A percentile compares a stretch with the other conserved stretches of the same genome.
Evolutionary conservation across 2,797 vertebrate species (phyloP).

Genomic region (Acrossocheilus wenchowensis): DNA sequence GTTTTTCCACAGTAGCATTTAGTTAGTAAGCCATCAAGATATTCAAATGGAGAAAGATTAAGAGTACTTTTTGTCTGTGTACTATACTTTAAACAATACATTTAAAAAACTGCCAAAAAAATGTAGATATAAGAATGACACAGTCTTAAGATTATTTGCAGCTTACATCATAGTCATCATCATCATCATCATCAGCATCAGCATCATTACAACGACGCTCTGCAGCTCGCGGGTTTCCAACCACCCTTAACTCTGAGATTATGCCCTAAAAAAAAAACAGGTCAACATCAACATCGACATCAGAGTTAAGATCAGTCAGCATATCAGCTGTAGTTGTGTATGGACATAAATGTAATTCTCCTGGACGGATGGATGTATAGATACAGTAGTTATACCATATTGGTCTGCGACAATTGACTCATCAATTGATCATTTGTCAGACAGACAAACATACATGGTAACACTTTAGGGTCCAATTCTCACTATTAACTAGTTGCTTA

Average conservation of each 20-base stretch:
- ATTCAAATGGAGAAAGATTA: neutral
- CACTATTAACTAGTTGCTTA: neutral
- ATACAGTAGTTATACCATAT: neutral
- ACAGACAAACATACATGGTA: neutral
- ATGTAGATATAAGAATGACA: neutral
- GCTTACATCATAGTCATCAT: conserved; percentile 77
- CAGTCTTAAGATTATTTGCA: neutral
- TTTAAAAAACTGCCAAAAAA: neutral
- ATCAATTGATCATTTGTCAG: neutral
- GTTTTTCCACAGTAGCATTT: neutral
- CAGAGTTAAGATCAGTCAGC: neutral
- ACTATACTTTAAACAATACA: too few species aligned
- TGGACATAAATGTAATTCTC: neutral
- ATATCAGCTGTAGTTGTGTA: neutral
- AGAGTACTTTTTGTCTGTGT: neutral
- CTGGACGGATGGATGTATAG: conserved; percentile 23
- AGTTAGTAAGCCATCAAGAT: neutral
- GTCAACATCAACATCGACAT: conserved; percentile 1
- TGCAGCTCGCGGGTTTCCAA: conserved; percentile 78
- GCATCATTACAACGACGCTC: conserved; percentile 78
- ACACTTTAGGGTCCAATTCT: neutral
- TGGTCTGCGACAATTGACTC: neutral
- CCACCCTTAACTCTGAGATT: conserved; percentile 83
- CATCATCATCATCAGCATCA: conserved; percentile 79
- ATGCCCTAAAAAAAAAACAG: conserved; percentile 76